Percentiles rank a stretch among this genome's conserved stretches.
These are phyloP conservation scores for Lepisosteus osseus DNA, from an alignment of 2,113 vertebrate species.

Conservation along the genomic window DNA sequence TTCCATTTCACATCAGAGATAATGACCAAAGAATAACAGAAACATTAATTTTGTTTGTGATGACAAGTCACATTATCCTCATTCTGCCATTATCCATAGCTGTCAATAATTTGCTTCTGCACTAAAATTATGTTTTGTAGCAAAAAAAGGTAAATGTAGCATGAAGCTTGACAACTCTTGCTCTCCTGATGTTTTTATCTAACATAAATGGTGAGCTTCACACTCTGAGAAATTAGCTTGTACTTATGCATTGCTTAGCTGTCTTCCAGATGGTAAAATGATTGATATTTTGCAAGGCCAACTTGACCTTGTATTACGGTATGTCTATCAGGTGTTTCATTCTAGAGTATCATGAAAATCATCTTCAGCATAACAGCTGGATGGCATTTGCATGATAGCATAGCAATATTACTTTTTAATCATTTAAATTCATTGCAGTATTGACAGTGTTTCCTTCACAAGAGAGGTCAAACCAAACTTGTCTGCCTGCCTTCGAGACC, in stretches of 20 bases:
- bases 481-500: too few relatives aligned
- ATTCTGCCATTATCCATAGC: too few relatives aligned
- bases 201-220: conserved; percentile 57
- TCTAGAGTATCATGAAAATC: conserved; percentile 49
- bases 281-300: conserved; percentile 47
- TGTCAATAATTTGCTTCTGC: not conserved
- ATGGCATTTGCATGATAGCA: conserved; percentile 10
- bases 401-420: too few relatives aligned
- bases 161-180: conserved; percentile 58
- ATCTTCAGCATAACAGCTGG: conserved; percentile 49
- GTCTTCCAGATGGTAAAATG: conserved; percentile 61
- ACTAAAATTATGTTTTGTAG: conserved; percentile 41
- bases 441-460: too few relatives aligned
- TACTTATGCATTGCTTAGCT: conserved; percentile 36
- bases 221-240: conserved; percentile 56
- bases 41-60: too few relatives aligned
- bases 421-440: too few relatives aligned
- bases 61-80: too few relatives aligned
- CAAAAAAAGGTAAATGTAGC: conserved; percentile 51
- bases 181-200: conserved; percentile 67
- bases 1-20: too few relatives aligned
- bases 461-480: too few relatives aligned
- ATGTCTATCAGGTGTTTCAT: conserved; percentile 46
- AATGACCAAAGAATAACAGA: too few relatives aligned
- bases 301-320: conserved; percentile 56